phyloP scores from a whole-genome alignment of 1,140 invertebrate genomes.

The Aphelenchoides fujianensis region DNA sequence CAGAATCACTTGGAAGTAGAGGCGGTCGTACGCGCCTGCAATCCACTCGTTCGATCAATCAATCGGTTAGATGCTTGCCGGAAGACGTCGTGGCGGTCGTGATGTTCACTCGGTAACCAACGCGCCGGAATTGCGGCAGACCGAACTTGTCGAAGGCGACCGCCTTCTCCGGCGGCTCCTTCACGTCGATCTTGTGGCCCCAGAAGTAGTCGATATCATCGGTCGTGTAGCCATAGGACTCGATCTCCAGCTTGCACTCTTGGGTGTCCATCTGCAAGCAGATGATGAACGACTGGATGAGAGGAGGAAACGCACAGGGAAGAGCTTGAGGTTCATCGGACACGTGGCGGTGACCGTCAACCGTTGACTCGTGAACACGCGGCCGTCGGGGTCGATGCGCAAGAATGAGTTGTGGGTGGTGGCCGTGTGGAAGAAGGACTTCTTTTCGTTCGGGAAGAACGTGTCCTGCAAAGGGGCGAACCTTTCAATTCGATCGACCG shows the following conservation, averaged over 20 bases:
- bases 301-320: conserved; percentile 86
- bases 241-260: conserved; percentile 66
- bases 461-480: conserved; percentile 19
- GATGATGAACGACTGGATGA: background rate
- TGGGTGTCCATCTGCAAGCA: conserved; percentile 40
- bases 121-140: conserved; percentile 54
- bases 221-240: conserved; percentile 58
- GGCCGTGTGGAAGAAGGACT: conserved; percentile 94
- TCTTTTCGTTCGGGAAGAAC: conserved; percentile 88
- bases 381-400: conserved; percentile 65
- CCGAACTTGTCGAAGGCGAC: conserved; percentile 53
- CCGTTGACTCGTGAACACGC: conserved; percentile 63
- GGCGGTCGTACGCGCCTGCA: conserved; percentile 58
- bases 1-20: conserved; percentile 78
- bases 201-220: conserved; percentile 38
- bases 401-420: conserved; percentile 75
- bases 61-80: conserved; percentile 28
- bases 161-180: conserved; percentile 26
- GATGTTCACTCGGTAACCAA: conserved; percentile 55
- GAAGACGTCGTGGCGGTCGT: conserved; percentile 57
- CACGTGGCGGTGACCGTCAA: conserved; percentile 94
- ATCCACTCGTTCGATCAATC: conserved; percentile 36
- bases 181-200: conserved; percentile 22
- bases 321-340: conserved; percentile 90
- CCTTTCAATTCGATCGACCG: background rate